Conservation (phyloP, 1,140 invertebrate genomes). For the Ips nitidus region DNA sequence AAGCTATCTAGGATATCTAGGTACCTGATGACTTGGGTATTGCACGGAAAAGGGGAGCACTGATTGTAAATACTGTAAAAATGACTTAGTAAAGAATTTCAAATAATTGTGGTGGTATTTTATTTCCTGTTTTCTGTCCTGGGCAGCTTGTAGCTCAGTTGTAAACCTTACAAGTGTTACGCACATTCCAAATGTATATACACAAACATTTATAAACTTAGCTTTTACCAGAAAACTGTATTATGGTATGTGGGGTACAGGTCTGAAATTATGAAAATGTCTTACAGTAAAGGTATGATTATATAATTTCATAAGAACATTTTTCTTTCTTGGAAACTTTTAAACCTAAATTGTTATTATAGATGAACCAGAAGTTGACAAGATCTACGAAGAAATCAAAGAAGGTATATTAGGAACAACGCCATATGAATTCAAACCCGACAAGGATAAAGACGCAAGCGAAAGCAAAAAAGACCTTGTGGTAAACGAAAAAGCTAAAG, state of each 20-base stretch:
- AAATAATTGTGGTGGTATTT: no score
- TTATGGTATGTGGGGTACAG: no score
- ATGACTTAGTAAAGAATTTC: no score
- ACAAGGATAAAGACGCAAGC: conserved; percentile 9
- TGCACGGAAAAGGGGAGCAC: background rate
- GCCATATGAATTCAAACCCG: background rate
- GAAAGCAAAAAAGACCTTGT: conserved; percentile 24
- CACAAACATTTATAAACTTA: background rate
- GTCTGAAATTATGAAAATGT: no score
- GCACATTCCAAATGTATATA: background rate
- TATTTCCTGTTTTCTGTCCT: no score
- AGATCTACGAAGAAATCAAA: conserved; percentile 1
- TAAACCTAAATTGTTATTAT: background rate
- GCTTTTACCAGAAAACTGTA: no score
- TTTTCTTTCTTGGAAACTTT: no score
- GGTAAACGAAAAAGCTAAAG: background rate
- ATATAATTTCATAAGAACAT: no score
- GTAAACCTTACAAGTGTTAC: no score
- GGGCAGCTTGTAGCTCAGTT: no score
- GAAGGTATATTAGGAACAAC: background rate
- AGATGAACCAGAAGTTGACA: background rate
- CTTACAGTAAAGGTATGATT: no score
- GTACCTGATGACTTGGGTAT: conserved; percentile 11
- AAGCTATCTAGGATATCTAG: conserved; percentile 5
- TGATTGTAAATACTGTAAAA: conserved; percentile 23